These are phyloP conservation scores for Trypoxylon attenuatum DNA, from an alignment of 2,888 invertebrate genomes.

Conservation along the genomic window DNA sequence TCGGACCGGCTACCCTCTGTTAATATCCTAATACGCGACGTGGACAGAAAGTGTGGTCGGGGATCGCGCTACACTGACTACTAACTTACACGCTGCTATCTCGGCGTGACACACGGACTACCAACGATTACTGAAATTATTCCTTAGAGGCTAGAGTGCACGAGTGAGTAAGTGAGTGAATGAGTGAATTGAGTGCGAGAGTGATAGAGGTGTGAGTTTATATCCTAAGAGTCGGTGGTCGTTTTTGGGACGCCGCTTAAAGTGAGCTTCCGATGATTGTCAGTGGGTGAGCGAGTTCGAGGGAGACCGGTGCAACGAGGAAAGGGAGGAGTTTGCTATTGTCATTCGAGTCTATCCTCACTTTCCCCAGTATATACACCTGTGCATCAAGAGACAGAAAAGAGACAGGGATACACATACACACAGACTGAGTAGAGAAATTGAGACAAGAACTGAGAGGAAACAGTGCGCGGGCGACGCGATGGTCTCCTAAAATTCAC, in stretches of 20 bases:
- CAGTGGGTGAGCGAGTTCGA: slow-evolving; percentile 41
- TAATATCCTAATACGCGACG: no score
- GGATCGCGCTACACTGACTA: not conserved
- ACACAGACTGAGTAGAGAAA: not conserved
- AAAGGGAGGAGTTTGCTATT: no score
- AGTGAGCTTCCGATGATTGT: slow-evolving; percentile 47
- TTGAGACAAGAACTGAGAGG: slow-evolving; percentile 19
- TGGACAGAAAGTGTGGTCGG: not conserved
- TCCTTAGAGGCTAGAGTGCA: no score
- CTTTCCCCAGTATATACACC: no score
- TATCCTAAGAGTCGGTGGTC: no score
- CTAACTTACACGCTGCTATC: not conserved
- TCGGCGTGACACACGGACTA: not conserved
- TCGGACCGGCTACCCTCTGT: no score
- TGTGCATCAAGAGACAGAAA: not conserved
- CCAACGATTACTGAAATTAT: not conserved
- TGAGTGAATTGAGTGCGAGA: no score
- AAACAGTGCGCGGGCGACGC: slow-evolving; percentile 23
- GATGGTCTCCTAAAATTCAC: slow-evolving; percentile 33
- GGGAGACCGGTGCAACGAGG: not conserved
- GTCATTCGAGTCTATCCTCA: no score
- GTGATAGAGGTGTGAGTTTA: no score
- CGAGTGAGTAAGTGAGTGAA: no score
- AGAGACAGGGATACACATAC: not conserved
- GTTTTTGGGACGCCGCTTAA: slow-evolving; percentile 24